Base-by-base conservation (phyloP, 1,140 invertebrate genomes). In the Lasioglossum albipes region DNA sequence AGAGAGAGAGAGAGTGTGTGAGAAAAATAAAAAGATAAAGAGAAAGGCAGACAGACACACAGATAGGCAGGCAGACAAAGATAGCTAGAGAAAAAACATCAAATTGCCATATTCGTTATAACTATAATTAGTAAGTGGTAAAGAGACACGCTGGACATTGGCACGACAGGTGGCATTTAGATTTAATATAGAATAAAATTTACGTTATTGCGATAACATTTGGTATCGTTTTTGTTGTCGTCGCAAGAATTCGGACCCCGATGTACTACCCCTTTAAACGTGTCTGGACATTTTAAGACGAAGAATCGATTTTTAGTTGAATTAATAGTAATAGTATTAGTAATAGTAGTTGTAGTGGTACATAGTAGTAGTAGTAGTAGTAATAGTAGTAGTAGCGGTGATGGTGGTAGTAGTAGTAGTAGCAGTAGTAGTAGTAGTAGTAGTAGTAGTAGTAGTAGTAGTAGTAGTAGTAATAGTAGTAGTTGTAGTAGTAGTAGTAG, bases 151-250 rank as follows among this genome's bases (percentile, higher is more conserved):
- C 91, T 93, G 91, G 92, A 93, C 93, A 93, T 93, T 93, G 92
- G 93, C 93, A 93, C 93, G 93, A 93, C 92, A 93, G 93, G 93
- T 93, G 93, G 93, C 93, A 92, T 93, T 93, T 93, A 93, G 91
- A 93, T 93, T 93, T 93, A 93, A 93, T 93, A 93, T 93, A 93
- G 92, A 93, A 93, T 93, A 93, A 93, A 93, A 93, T 93, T 93
- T 93, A 93, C 91, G 93, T 93, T 93, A 93, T 93, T 93, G 93
- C 93, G 92, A 93, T 93, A 93, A 93, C 93, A 93, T 93, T 93
- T 93, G 93, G 92, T 93, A 93, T 93, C 93, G 93, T 93, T 93
- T 79, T 74, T 79, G 70, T 74, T 79, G 77, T 79, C 52, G 77
- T 79, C 77, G 77, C 89, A 91, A 91, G 61, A 79, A 79, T 49